These are phyloP conservation scores for Fragum fragum DNA, from an alignment of 2,888 invertebrate genomes.

Conservation along the genomic window DNA sequence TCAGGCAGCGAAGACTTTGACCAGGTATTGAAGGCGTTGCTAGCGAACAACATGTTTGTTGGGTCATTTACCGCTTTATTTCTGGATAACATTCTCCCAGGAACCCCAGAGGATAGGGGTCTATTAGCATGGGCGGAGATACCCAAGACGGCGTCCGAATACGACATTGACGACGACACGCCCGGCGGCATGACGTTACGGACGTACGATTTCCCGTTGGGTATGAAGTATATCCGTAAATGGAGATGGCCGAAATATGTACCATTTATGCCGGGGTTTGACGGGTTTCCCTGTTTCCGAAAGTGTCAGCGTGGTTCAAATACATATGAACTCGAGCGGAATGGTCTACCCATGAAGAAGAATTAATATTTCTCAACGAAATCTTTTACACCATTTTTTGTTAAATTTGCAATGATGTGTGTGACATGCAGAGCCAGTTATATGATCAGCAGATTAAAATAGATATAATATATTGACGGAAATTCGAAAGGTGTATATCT, in stretches of 20 bases:
- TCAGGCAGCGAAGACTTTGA: constrained; percentile 65
- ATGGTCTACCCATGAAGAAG: neutral
- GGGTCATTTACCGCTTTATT: constrained; percentile 86
- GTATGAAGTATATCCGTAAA: constrained; percentile 57
- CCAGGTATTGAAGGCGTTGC: constrained; percentile 74
- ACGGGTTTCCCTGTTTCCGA: neutral
- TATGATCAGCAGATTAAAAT: too few species aligned
- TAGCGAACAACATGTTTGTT: constrained; percentile 85
- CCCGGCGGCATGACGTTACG: constrained; percentile 44
- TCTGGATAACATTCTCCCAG: constrained; percentile 86
- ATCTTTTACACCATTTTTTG: too few species aligned
- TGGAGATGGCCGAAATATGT: constrained; percentile 9
- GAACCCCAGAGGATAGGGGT: constrained; percentile 67
- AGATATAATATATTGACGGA: too few species aligned
- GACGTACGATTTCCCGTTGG: constrained; percentile 69
- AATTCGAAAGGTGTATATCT: too few species aligned
- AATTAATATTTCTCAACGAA: neutral
- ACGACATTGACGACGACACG: constrained; percentile 39
- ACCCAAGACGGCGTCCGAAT: constrained; percentile 15
- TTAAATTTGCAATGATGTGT: too few species aligned
- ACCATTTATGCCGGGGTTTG: constrained; percentile 11
- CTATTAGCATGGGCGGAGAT: constrained; percentile 64
- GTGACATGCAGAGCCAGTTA: too few species aligned
- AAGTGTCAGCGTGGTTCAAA: neutral
- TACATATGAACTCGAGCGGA: neutral